These are phyloP conservation scores for Mactra quadrangularis DNA, from an alignment of 1,140 invertebrate genomes.

Conservation along the genomic window DNA sequence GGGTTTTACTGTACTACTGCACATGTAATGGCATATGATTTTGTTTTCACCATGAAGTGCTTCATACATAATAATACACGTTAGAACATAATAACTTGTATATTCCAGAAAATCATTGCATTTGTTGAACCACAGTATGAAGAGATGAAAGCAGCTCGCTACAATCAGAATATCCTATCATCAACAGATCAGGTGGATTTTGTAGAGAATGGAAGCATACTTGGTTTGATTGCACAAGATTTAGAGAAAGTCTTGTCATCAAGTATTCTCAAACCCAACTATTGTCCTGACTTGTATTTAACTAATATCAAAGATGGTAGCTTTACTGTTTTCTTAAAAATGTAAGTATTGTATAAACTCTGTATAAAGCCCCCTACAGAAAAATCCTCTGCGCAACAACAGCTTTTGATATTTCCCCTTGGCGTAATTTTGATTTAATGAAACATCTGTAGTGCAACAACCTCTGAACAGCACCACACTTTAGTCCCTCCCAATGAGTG, in stretches of 20 bases:
- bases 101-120: constrained; percentile 30
- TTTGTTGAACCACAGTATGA: constrained; percentile 31
- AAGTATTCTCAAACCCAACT: constrained; percentile 33
- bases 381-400: too few species aligned
- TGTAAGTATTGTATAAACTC: constrained; percentile 25
- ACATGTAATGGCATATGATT: too few species aligned
- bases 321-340: constrained; percentile 1
- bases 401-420: too few species aligned
- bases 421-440: too few species aligned
- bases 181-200: constrained; percentile 32
- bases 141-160: constrained; percentile 1
- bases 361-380: too few species aligned
- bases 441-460: too few species aligned
- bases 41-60: too few species aligned
- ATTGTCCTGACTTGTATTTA: constrained; percentile 15
- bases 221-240: constrained; percentile 24
- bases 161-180: constrained; percentile 27
- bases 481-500: too few species aligned
- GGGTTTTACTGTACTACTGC: too few species aligned
- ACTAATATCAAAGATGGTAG: constrained; percentile 17
- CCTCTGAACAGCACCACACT: too few species aligned
- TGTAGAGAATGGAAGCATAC: constrained; percentile 45
- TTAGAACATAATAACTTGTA: too few species aligned
- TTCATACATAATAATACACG: too few species aligned
- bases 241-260: background rate